Conservation (phyloP, 1,140 invertebrate species). For the Drosophila mauritiana region DNA sequence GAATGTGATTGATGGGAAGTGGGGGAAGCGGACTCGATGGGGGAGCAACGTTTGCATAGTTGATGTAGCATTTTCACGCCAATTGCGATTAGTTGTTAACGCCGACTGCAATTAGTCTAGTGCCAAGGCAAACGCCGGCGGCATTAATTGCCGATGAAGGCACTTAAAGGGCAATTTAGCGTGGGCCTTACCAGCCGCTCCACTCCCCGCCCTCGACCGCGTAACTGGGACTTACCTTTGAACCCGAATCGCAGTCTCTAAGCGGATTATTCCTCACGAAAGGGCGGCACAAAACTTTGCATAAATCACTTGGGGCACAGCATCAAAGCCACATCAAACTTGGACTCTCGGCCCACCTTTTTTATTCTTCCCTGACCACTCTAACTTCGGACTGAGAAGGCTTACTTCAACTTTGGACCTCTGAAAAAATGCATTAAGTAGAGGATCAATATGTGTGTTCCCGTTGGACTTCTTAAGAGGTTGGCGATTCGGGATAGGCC, state of each 20-base stretch:
- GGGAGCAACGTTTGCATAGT: slow-evolving; percentile 15
- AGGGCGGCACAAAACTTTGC: slow-evolving; percentile 42
- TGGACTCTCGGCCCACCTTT: slow-evolving; percentile 18
- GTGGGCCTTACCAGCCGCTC: neutral
- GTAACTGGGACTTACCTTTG: slow-evolving; percentile 28
- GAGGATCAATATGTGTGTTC: neutral
- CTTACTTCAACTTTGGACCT: slow-evolving; percentile 16
- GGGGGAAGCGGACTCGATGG: neutral
- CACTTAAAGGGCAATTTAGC: slow-evolving; percentile 77
- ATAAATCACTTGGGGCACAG: slow-evolving; percentile 52
- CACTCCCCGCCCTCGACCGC: neutral
- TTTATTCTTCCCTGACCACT: slow-evolving; percentile 12
- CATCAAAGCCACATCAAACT: slow-evolving; percentile 50
- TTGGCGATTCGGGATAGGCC: neutral
- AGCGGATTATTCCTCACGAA: slow-evolving; percentile 43
- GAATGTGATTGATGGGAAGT: slow-evolving; percentile 47
- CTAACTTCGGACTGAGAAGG: slow-evolving; percentile 16
- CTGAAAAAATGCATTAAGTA: neutral
- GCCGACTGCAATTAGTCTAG: slow-evolving; percentile 66
- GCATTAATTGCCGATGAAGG: slow-evolving; percentile 76
- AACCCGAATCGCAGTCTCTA: slow-evolving; percentile 26
- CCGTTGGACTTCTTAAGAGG: slow-evolving; percentile 16
- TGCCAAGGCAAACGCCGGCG: slow-evolving; percentile 60
- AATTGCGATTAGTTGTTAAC: slow-evolving; percentile 69
- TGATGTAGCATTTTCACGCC: slow-evolving; percentile 54